A percentile compares a stretch with the other conserved stretches of the same genome.
Evolutionary conservation across 2,888 invertebrate genomes (phyloP).

Genomic region (Xiphydria camelus): DNA sequence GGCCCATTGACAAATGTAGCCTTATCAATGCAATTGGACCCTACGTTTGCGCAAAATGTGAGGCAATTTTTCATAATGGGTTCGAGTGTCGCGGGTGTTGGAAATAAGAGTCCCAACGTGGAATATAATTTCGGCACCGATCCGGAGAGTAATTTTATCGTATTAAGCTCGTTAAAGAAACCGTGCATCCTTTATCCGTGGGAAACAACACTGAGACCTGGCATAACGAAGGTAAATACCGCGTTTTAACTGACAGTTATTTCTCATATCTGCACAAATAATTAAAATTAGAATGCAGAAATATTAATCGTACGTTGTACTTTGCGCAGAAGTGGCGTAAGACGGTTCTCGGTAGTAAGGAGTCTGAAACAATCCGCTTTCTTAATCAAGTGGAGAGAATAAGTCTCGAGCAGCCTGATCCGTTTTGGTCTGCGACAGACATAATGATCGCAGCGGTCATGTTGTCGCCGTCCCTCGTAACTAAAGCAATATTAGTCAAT

Average conservation of each 20-base stretch:
- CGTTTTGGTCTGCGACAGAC: not conserved
- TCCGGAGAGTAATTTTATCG: constrained; percentile 64
- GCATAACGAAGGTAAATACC: constrained; percentile 39
- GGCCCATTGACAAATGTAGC: constrained; percentile 65
- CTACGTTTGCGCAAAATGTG: constrained; percentile 40
- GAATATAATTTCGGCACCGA: constrained; percentile 67
- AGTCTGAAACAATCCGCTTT: constrained; percentile 56
- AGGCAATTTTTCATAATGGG: constrained; percentile 53
- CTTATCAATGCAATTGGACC: constrained; percentile 57
- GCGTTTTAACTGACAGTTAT: not conserved
- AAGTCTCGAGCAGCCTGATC: too few species aligned
- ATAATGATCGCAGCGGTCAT: too few species aligned
- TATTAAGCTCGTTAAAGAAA: constrained; percentile 53
- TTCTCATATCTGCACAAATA: not conserved
- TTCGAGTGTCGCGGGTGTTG: constrained; percentile 45
- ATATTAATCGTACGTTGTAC: too few species aligned
- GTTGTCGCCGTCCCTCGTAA: too few species aligned
- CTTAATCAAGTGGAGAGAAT: constrained; percentile 60
- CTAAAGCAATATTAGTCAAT: constrained; percentile 2
- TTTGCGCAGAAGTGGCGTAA: constrained; percentile 61
- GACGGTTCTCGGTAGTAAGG: constrained; percentile 55
- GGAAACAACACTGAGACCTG: constrained; percentile 52
- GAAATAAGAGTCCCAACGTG: constrained; percentile 52
- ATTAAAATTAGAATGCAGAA: too few species aligned
- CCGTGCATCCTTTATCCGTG: constrained; percentile 59